Conservation (phyloP, 2,113 vertebrate species). For the Alligator mississippiensis region DNA sequence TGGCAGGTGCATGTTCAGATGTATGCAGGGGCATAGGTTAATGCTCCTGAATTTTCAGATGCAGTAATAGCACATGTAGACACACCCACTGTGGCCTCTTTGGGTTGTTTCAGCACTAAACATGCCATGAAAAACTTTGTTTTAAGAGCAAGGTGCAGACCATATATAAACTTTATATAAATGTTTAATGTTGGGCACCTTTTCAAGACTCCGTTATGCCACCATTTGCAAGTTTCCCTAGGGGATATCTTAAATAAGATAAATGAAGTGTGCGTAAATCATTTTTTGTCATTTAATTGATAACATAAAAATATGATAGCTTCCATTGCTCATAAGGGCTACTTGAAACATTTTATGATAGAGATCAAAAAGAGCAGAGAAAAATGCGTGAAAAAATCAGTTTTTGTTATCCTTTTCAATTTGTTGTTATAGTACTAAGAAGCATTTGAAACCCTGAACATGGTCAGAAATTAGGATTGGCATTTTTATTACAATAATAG, state of each 20-base stretch:
- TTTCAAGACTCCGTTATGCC: conserved; percentile 6
- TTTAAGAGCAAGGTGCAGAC: not conserved
- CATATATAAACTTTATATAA: conserved; percentile 9
- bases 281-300: conserved; percentile 55
- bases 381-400: not conserved
- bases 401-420: not conserved
- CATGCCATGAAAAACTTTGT: not conserved
- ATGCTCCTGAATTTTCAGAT: not conserved
- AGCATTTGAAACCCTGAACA: not conserved
- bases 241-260: conserved; percentile 55
- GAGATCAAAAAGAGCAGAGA: not conserved
- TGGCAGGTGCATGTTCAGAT: no score
- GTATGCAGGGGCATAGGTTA: no score
- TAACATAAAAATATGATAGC: not conserved
- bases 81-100: not conserved
- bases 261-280: conserved; percentile 28
- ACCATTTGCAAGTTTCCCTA: not conserved
- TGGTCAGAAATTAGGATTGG: not conserved
- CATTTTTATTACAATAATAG: no score
- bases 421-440: not conserved
- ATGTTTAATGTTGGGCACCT: conserved; percentile 22
- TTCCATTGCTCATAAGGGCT: conserved; percentile 16
- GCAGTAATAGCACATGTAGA: not conserved
- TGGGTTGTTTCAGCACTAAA: not conserved
- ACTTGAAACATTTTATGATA: not conserved